These are phyloP conservation scores for Epirrhoe alternata DNA, from an alignment of 2,888 invertebrate genomes.

Conservation along the genomic window DNA sequence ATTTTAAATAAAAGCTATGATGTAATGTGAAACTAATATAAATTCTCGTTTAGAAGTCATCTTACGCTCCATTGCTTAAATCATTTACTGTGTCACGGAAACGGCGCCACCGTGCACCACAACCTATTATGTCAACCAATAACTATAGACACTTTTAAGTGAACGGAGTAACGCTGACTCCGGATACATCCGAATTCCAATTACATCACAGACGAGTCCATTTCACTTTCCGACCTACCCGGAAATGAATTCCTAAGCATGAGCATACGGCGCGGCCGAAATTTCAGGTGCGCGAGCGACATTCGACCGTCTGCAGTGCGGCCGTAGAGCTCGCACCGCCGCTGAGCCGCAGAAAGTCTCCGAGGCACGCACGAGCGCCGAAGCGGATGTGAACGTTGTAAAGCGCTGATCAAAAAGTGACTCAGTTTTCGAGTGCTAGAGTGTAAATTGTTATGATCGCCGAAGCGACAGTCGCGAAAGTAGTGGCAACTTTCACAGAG, in stretches of 20 bases:
- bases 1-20: slow-evolving; percentile 53
- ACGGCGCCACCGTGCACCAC: slow-evolving; percentile 57
- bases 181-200: slow-evolving; percentile 85
- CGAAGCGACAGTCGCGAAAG: slow-evolving; percentile 78
- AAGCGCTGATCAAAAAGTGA: slow-evolving; percentile 69
- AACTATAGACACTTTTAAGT: slow-evolving; percentile 79
- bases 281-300: slow-evolving; percentile 59
- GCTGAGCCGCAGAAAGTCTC: slow-evolving; percentile 62
- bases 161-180: slow-evolving; percentile 82
- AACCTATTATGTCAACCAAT: slow-evolving; percentile 79
- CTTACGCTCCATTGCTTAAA: slow-evolving; percentile 65
- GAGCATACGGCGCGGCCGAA: slow-evolving; percentile 81
- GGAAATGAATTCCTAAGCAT: slow-evolving; percentile 85
- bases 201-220: slow-evolving; percentile 85
- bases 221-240: slow-evolving; percentile 85
- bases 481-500: slow-evolving; percentile 83
- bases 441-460: slow-evolving; percentile 69
- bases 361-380: slow-evolving; percentile 73
- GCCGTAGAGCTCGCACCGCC: slow-evolving; percentile 57
- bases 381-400: slow-evolving; percentile 82
- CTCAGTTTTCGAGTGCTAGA: slow-evolving; percentile 74
- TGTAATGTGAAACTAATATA: slow-evolving; percentile 40
- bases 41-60: slow-evolving; percentile 48
- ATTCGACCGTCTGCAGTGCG: slow-evolving; percentile 57
- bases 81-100: slow-evolving; percentile 66